These are phyloP conservation scores for Schizopygopsis malacanthus DNA, from an alignment of 2,797 vertebrate species.

Conservation along the genomic window DNA sequence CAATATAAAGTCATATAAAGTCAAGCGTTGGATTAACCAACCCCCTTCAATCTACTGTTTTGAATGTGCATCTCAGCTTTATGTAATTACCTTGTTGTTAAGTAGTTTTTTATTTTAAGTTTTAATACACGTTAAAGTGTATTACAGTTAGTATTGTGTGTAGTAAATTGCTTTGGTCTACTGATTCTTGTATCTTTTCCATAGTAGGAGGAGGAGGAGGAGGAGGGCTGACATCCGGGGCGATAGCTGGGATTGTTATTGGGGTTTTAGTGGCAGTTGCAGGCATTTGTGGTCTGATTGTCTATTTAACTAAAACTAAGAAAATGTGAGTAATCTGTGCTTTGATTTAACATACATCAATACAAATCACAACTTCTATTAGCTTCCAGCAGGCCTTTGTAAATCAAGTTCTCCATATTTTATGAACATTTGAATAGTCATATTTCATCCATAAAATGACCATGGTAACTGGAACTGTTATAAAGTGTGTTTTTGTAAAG, in stretches of 20 bases:
- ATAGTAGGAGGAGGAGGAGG: background rate
- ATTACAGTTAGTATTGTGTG: no score
- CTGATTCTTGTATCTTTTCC: background rate
- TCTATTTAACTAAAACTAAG: background rate
- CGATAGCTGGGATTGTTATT: conserved; percentile 67
- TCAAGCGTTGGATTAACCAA: no score
- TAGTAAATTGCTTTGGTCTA: background rate
- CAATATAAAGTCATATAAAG: no score
- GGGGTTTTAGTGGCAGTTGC: conserved; percentile 39
- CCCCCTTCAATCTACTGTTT: background rate
- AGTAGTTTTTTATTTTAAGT: no score
- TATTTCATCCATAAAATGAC: background rate
- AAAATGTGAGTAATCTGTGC: conserved; percentile 29
- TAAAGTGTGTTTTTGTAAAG: background rate
- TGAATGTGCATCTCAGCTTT: no score
- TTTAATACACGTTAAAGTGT: no score
- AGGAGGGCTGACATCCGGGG: conserved; percentile 38
- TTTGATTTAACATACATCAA: background rate
- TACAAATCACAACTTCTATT: background rate
- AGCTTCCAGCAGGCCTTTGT: background rate
- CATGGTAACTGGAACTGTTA: background rate
- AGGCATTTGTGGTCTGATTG: conserved; percentile 31
- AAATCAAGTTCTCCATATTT: background rate
- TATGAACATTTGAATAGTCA: background rate
- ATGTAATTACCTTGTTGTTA: background rate